A percentile compares a stretch with the other conserved stretches of the same genome.
Evolutionary conservation across 2,113 vertebrate species (phyloP).

Genomic region (Piaya cayana): DNA sequence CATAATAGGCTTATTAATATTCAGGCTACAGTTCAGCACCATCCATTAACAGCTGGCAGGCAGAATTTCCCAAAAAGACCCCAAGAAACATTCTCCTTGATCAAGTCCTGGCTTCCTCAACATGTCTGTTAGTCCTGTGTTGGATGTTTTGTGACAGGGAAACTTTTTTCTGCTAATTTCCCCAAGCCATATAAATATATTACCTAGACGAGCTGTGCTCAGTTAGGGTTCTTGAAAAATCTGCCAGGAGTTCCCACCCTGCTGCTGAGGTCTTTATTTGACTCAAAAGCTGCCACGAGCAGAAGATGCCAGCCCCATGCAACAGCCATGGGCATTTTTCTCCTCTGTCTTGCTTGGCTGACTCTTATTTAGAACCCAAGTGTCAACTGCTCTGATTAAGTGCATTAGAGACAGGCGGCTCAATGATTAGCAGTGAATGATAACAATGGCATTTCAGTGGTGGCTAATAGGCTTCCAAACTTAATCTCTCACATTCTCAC

Average conservation of each 20-base stretch:
- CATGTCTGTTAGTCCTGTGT: neutral
- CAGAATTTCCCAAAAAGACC: constrained; percentile 33
- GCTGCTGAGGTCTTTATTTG: neutral
- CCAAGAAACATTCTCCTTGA: constrained; percentile 7
- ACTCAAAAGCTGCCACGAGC: neutral
- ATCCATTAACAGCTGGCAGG: constrained; percentile 64
- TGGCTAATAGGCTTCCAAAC: constrained; percentile 49
- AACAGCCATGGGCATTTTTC: neutral
- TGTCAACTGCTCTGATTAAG: constrained; percentile 35
- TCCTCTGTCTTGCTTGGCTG: neutral
- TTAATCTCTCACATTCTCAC: neutral
- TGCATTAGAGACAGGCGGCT: neutral
- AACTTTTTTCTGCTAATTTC: neutral
- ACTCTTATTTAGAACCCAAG: constrained; percentile 1
- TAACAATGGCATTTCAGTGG: constrained; percentile 34
- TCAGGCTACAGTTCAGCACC: constrained; percentile 28
- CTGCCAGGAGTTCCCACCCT: neutral
- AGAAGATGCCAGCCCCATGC: neutral
- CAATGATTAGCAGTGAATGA: constrained; percentile 44
- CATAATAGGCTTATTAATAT: constrained; percentile 69
- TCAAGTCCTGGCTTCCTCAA: constrained; percentile 4
- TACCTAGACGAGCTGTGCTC: neutral
- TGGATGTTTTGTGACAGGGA: neutral
- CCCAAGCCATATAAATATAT: neutral
- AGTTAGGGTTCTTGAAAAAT: neutral